Evolutionary conservation across 2,888 invertebrate species (phyloP), one percentile per base, ranked within the genome.

Genomic region (Rosalia funebris): DNA sequence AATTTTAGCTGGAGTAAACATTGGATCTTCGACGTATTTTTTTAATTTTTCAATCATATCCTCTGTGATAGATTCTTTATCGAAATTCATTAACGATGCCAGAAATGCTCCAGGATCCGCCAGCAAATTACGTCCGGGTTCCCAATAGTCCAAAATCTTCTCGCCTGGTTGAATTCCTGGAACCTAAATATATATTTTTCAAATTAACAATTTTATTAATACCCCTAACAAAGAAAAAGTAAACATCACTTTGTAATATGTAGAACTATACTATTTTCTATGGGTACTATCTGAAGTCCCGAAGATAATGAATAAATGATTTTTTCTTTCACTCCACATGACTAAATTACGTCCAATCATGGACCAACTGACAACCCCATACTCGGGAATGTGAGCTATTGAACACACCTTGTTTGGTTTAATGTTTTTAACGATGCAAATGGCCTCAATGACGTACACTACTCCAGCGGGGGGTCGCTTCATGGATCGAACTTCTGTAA

Each of bases 401-500:
- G n/a, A n/a, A n/a, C n/a, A n/a, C 75, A 89, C 89, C 83, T 91
- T 88, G 70, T 88, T 82, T 0, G 92, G 91, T 74, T 90, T 89
- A 59, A 93, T 87, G 67, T 90, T 89, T 71, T 91, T 91, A 56
- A 93, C 89, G 58, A 93, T 91, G 76, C 94, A 94, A 14, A 95
- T 88, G 0, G 93, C 88, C 80, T 95, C 94, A 75, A 94, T 91
- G 47, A 94, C 90, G 16, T 88, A 84, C 48, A 91, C 85, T 0
- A 98, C 94, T 0, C 93, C 93, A 0, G 85, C 84, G 0, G 96
- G 96, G 0, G 97, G 97, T 73, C 93, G 91, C 84, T 94, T 95
- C 92, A 98, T 91, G 0, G 96, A 91, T 78, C 95, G 93, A 52
- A 98, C 93, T 71, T 96, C 88, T 12, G 93, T 92, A 14, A 98